These are phyloP conservation scores for Alviniconcha strummeri DNA, from an alignment of 2,888 invertebrate genomes.

Conservation along the genomic window DNA sequence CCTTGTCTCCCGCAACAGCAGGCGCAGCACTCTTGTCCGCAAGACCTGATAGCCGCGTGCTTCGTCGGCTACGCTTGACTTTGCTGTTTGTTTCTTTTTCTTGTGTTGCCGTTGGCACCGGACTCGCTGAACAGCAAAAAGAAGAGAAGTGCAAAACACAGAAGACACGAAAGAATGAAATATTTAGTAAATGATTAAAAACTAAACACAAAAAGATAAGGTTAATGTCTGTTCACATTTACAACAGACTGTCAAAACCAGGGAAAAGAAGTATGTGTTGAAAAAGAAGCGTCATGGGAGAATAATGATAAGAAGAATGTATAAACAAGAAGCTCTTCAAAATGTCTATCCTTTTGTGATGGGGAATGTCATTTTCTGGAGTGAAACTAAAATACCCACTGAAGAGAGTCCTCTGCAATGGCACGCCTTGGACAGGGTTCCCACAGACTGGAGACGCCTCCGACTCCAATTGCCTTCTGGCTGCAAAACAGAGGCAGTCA, in stretches of 20 bases:
- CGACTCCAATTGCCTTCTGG: constrained; percentile 9
- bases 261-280: too few relatives aligned
- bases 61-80: too few relatives aligned
- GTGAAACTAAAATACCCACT: constrained; percentile 22
- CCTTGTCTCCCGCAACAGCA: too few relatives aligned
- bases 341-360: too few relatives aligned
- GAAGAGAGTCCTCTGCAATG: constrained; percentile 28
- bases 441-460: constrained; percentile 23
- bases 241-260: too few relatives aligned
- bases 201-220: too few relatives aligned
- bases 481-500: constrained; percentile 15
- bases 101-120: neutral
- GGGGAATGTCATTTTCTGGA: neutral
- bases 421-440: constrained; percentile 1
- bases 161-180: too few relatives aligned
- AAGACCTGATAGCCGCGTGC: neutral
- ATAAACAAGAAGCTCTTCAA: too few relatives aligned
- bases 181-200: too few relatives aligned
- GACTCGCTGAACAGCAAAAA: constrained; percentile 23
- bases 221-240: too few relatives aligned
- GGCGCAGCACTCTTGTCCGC: neutral
- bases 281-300: too few relatives aligned
- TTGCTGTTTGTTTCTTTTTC: neutral
- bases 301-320: too few relatives aligned
- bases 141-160: neutral